phyloP scores from a whole-genome alignment of 2,888 invertebrate species.

The Acrobasis suavella region DNA sequence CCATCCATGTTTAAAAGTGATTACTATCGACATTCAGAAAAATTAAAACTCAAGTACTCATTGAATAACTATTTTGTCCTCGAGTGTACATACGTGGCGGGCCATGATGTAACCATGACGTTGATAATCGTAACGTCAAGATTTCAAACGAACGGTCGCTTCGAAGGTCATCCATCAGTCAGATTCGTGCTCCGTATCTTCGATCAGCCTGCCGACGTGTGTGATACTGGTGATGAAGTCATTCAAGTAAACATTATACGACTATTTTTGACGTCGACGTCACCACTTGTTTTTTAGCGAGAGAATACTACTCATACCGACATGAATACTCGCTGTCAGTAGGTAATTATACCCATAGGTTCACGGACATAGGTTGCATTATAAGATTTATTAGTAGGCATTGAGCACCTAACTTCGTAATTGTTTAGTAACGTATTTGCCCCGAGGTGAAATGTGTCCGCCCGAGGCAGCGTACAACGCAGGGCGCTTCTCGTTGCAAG shows the following conservation, averaged over 20 bases:
- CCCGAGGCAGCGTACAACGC: too few relatives aligned
- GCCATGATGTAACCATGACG: constrained; percentile 40
- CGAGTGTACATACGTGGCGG: not conserved
- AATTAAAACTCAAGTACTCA: too few relatives aligned
- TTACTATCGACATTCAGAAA: too few relatives aligned
- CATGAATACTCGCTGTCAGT: too few relatives aligned
- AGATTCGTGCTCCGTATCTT: not conserved
- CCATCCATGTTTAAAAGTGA: not conserved
- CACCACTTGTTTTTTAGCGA: not conserved
- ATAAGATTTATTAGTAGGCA: too few relatives aligned
- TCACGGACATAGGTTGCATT: too few relatives aligned
- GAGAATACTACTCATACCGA: not conserved
- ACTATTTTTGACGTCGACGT: not conserved
- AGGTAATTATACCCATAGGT: too few relatives aligned
- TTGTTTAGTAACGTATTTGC: too few relatives aligned
- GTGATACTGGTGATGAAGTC: constrained; percentile 1
- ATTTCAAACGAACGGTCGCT: constrained; percentile 42
- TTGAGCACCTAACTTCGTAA: too few relatives aligned
- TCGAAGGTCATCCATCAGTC: constrained; percentile 26
- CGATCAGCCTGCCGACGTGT: not conserved
- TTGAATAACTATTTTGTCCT: too few relatives aligned
- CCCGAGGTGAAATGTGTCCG: too few relatives aligned
- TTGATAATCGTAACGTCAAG: constrained; percentile 38
- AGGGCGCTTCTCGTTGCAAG: too few relatives aligned
- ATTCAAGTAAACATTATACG: not conserved